Base-by-base conservation (phyloP, 2,113 vertebrate species). In the Mesoclemmys tuberculata region DNA sequence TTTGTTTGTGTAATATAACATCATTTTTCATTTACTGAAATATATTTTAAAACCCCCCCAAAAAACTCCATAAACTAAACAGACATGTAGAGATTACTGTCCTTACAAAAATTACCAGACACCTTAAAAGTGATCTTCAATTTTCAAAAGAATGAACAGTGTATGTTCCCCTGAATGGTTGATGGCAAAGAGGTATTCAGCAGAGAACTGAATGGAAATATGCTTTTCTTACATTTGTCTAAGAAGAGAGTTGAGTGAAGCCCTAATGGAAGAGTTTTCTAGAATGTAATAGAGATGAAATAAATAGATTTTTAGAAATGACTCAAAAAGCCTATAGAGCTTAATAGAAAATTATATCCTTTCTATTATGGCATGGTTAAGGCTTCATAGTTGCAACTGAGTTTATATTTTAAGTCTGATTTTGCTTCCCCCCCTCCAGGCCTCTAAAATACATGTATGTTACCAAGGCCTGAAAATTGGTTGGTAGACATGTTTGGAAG, bases 21-120 rank as follows among this genome's bases (percentile, higher is more conserved):
- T 31, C 44, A 82, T 82, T 94, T 94, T 86, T 93, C 82, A 84
- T 94, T 89, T 80, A 44, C 26, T 71, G 78, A 80, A 9, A 84
- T 71, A 71, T 18, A 78, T 19, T 19, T 71, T 26, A 6, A 52
- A 84, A 41, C 44, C 12, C 2, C 3, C 22, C 29, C 26, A 58
- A 58, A 58, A 58, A 3, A 9, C 26, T 29, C 7, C 56, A 75
- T 88, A 41, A 58, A n/a, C 46, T 82, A n/a, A 94, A 29, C 29
- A 94, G 71, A 64, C 4, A 80, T 38, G 13, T 75, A 49, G 61
- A 88, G 84, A 85, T 89, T 87, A 92, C 80, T 89, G 44, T 58
- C 51, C 16, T 80, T 86, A 90, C 31, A 78, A 75, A 78, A 91
- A 38, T 41, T 56, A 75, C 11, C 90, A 88, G 88, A 35, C 29